Evolutionary conservation across 2,113 vertebrate genomes (phyloP).

Genomic region (Oreotragus oreotragus): DNA sequence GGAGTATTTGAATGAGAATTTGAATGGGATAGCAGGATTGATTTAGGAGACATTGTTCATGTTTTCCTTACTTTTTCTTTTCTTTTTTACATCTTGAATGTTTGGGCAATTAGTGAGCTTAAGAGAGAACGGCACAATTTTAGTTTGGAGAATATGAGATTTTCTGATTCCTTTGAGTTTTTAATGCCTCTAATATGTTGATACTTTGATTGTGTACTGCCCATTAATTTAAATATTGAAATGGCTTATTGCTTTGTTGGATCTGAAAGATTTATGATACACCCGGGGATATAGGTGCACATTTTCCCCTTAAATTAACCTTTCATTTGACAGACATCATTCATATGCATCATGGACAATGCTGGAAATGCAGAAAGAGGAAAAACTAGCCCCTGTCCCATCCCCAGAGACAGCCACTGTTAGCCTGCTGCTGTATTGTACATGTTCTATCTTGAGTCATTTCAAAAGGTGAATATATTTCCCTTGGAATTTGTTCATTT

Average conservation of each 20-base stretch:
- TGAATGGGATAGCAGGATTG: conserved; percentile 57
- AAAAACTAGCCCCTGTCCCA: not conserved
- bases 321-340: conserved; percentile 19
- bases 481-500: not conserved
- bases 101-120: conserved; percentile 53
- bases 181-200: conserved; percentile 58
- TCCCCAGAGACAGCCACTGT: not conserved
- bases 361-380: not conserved
- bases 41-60: conserved; percentile 38
- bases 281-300: not conserved
- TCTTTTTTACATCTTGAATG: conserved; percentile 10
- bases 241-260: conserved; percentile 7
- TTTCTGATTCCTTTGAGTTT: conserved; percentile 51
- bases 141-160: conserved; percentile 42
- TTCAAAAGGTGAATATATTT: not conserved
- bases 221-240: conserved; percentile 48
- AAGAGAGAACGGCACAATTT: conserved; percentile 46
- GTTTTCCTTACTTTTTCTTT: conserved; percentile 35
- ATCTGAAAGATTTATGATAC: not conserved
- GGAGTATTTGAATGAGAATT: conserved; percentile 54
- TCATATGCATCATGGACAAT: not conserved
- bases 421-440: not conserved
- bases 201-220: not conserved
- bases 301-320: not conserved
- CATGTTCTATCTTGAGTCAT: not conserved